Evolutionary conservation across 2,113 vertebrate species (phyloP), one percentile per base, ranked within the genome.

Genomic region (Noturus placidus): DNA sequence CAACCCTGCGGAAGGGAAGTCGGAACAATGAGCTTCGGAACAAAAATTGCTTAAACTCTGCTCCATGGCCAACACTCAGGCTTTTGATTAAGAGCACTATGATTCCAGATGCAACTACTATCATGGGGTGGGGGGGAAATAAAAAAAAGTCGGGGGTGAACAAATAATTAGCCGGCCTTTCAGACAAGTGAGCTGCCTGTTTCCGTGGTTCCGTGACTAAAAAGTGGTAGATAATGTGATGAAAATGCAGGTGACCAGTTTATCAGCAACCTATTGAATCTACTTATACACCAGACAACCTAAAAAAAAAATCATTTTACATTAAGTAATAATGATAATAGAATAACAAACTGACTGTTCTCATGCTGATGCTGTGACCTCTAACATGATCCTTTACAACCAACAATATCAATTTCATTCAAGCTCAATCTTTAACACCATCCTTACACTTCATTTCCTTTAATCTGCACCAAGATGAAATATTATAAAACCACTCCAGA

Each of bases 1-100:
- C 70, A 72, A 82, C 65, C 87, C 90, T 91, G 88, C 42, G 33
- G 74, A 59, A 50, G 54, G 52, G 30, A 82, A 69, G 67, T 61
- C 9, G 46, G 61, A 46, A 35, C 46, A 65, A 82, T 63, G 35
- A 84, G 56, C 77, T 7, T 54, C 22, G 20, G 6, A 50, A 42
- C 42, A 35, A 38, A 25, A 3, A 42, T 8, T 2, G 61, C 79
- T 15, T 38, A 59, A 81, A 61, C 79, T 25, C 33, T 15, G 6
- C 52, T 33, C 52, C 10, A 11, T 7, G 46, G 42, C 38, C n/a
- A 61, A 56, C 52, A 20, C 4, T 59, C 10, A 17, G 17, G 52
- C 17, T 57, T 20, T n/a, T 17, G 6, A n/a, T 54, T 14, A 78
- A 3, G 2, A 50, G 5, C 50, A 54, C 19, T 19, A 56, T 3